Evolutionary conservation across 2,888 invertebrate species (phyloP).

Genomic region (Serrognathus titanus): DNA sequence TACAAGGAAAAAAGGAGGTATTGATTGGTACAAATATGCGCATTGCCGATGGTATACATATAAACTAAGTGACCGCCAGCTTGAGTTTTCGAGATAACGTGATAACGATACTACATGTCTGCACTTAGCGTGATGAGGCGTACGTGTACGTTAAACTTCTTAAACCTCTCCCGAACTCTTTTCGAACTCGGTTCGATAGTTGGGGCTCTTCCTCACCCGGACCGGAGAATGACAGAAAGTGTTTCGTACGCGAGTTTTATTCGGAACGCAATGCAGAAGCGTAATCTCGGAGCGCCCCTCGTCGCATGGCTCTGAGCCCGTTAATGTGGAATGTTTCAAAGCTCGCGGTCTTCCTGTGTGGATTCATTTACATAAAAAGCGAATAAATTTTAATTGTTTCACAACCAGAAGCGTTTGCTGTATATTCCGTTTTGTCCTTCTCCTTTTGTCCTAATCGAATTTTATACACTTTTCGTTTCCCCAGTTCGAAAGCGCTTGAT

Average conservation of each 20-base stretch:
- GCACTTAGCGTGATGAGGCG: no score
- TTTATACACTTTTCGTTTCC: no score
- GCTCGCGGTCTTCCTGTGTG: constrained; percentile 26
- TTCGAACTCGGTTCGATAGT: no score
- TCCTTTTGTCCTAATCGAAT: background rate
- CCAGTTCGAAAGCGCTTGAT: no score
- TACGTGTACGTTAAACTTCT: no score
- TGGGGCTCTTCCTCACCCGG: background rate
- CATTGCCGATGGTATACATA: no score
- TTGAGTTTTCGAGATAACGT: no score
- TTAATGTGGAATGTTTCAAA: constrained; percentile 31
- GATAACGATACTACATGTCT: no score
- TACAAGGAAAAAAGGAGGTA: no score
- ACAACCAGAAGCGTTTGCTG: constrained; percentile 27
- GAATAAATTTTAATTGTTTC: constrained; percentile 39
- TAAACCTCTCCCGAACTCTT: no score
- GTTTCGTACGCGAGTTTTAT: background rate
- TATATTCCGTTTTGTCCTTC: constrained; percentile 14
- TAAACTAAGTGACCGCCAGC: no score
- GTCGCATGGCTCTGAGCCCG: constrained; percentile 21
- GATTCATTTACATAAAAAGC: constrained; percentile 36
- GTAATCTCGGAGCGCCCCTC: background rate
- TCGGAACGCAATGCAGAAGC: background rate
- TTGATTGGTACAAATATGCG: no score
- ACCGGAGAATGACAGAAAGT: background rate